Evolutionary conservation across 2,113 vertebrate genomes (phyloP).

Genomic region (Malurus cyaneus): DNA sequence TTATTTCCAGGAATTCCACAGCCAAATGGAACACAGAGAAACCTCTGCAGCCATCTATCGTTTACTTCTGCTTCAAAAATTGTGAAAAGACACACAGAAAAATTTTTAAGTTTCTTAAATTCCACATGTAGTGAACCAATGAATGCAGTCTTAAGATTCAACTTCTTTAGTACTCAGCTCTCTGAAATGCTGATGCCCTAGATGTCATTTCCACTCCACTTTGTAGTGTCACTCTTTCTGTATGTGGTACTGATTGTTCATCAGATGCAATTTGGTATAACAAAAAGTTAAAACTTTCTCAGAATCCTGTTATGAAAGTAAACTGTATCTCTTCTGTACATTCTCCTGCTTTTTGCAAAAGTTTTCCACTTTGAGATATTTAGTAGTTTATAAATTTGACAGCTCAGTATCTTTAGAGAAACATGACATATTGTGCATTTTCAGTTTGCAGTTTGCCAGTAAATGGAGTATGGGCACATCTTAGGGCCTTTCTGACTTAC

Average conservation of each 20-base stretch:
- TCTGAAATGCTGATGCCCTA: not conserved
- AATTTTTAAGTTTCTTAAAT: not conserved
- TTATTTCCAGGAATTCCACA: not conserved
- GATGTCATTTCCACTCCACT: not conserved
- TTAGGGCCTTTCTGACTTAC: not conserved
- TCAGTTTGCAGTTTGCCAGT: not conserved
- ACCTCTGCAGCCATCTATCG: not conserved
- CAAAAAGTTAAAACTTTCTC: not conserved
- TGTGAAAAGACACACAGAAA: not conserved
- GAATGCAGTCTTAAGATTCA: not conserved
- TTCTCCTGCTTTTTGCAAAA: not conserved
- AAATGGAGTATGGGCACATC: not conserved
- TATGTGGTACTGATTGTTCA: not conserved
- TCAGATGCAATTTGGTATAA: not conserved
- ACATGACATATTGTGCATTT: not conserved
- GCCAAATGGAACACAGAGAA: not conserved
- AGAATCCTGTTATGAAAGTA: not conserved
- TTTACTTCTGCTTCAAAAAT: not conserved
- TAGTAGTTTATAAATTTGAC: not conserved
- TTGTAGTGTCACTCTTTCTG: not conserved
- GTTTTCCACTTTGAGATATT: not conserved
- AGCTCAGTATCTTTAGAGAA: not conserved
- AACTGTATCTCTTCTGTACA: not conserved
- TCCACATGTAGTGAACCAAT: not conserved
- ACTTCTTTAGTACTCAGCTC: not conserved